Evolutionary conservation across 1,140 invertebrate species (phyloP), one percentile per base, ranked within the genome.

Genomic region (Littorina saxatilis): DNA sequence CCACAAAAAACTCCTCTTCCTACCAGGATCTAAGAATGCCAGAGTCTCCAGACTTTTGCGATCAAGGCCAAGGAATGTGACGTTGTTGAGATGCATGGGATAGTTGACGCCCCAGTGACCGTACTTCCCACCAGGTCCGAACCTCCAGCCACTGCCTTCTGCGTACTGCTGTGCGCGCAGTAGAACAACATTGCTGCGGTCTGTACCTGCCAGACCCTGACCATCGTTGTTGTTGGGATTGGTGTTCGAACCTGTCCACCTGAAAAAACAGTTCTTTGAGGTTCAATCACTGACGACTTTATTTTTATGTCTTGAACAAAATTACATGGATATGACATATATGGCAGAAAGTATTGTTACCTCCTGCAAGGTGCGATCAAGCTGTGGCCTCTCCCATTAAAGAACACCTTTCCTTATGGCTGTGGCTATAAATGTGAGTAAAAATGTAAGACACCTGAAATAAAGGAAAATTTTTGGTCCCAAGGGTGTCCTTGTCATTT

Each of bases 241-340:
- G 17, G 89, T 92, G 78, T 92, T 91, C 13, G 91, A 92, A 29
- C 91, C 91, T 72, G 90, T 92, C 91, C 91, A 92, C 78, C 91
- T 92, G 83, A 11, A 84, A 76, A 61, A 61, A 17, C 7, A 72
- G 32, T 37, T 0, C n/a, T n/a, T n/a, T n/a, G n/a, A n/a, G n/a
- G 23, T 23, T 15, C 23, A 9, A 52, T 23, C 50, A 52, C 9
- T 52, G 50, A 52, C 50, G 23, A 23, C 50, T 52, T 52, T 11
- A 11, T 52, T 52, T 52, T 52, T 13, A 11, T 52, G 50, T 52
- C 9, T 23, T 52, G 11, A 13, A 13, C 23, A 52, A 52, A 13
- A 11, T 52, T 52, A 52, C 50, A n/a, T n/a, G n/a, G n/a, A n/a
- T n/a, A n/a, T n/a, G n/a, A n/a, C n/a, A n/a, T n/a, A 13, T 55